Conservation (phyloP, 2,888 invertebrate species). For the Phlogophora meticulosa region DNA sequence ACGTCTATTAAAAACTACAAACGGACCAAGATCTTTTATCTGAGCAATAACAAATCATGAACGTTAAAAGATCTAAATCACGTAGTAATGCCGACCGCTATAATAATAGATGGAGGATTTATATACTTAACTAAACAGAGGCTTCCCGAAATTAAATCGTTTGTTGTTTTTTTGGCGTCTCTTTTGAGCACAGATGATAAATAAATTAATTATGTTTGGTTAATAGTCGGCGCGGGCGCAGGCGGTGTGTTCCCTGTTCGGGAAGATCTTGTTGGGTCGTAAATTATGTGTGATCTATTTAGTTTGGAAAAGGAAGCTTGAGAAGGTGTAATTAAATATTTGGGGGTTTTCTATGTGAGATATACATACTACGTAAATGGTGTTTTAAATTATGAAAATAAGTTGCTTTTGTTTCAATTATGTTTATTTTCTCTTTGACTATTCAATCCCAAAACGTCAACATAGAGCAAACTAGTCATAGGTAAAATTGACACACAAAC, state of each 20-base stretch:
- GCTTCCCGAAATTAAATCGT: constrained; percentile 80
- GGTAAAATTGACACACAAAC: no score
- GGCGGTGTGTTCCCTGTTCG: constrained; percentile 59
- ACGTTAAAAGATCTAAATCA: constrained; percentile 73
- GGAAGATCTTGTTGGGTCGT: constrained; percentile 58
- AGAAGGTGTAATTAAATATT: constrained; percentile 24
- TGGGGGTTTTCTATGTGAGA: background rate
- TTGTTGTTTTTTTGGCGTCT: constrained; percentile 67
- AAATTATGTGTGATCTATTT: constrained; percentile 62
- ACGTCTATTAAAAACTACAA: constrained; percentile 67
- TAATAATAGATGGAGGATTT: constrained; percentile 77
- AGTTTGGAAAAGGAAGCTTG: constrained; percentile 23
- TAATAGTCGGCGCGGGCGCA: constrained; percentile 78
- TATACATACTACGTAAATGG: no score
- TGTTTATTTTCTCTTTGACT: no score
- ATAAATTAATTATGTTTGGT: constrained; percentile 89
- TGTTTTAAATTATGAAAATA: no score
- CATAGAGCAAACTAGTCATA: no score
- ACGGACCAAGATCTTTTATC: constrained; percentile 70
- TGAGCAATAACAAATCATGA: constrained; percentile 72
- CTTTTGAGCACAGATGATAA: constrained; percentile 75
- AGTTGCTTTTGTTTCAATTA: no score
- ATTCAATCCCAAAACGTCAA: no score
- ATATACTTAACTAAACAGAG: constrained; percentile 58
- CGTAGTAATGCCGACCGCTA: constrained; percentile 75